Percentiles rank a stretch among this genome's conserved stretches.
Evolutionary conservation across 2,797 vertebrate genomes (phyloP).

Genomic region (Spondyliosoma cantharus): DNA sequence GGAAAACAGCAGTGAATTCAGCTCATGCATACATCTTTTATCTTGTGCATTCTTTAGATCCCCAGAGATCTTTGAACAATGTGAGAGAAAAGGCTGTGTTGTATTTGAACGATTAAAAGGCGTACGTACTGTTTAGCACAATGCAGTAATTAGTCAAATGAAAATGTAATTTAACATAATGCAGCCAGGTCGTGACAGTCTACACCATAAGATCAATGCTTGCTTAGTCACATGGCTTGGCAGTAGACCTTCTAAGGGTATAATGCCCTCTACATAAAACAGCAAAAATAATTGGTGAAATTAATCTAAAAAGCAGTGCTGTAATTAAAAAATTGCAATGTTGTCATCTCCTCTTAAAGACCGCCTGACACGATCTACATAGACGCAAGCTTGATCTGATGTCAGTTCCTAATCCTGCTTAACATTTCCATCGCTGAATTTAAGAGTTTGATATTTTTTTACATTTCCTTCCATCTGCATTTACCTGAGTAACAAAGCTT

Average conservation of each 20-base stretch:
- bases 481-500: constrained; percentile 48
- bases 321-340: constrained; percentile 18
- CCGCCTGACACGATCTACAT: constrained; percentile 33
- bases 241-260: constrained; percentile 13
- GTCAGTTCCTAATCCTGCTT: constrained; percentile 63
- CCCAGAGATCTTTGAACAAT: constrained; percentile 28
- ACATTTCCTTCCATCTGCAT: constrained; percentile 39
- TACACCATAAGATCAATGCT: constrained; percentile 1
- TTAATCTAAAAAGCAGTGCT: constrained; percentile 16
- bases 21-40: constrained; percentile 29
- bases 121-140: constrained; percentile 3
- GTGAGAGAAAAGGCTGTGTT: constrained; percentile 6
- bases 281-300: constrained; percentile 21
- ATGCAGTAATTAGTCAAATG: constrained; percentile 40
- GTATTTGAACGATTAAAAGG: constrained; percentile 35
- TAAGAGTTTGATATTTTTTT: constrained; percentile 71
- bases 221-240: constrained; percentile 14
- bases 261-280: constrained; percentile 21
- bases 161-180: constrained; percentile 33
- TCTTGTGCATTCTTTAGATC: constrained; percentile 26
- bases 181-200: not conserved
- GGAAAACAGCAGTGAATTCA: constrained; percentile 4
- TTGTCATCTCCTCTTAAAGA: constrained; percentile 4
- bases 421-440: constrained; percentile 77
- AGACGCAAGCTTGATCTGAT: constrained; percentile 56